Conservation (phyloP, 2,797 vertebrate species). For the Periparus ater region DNA sequence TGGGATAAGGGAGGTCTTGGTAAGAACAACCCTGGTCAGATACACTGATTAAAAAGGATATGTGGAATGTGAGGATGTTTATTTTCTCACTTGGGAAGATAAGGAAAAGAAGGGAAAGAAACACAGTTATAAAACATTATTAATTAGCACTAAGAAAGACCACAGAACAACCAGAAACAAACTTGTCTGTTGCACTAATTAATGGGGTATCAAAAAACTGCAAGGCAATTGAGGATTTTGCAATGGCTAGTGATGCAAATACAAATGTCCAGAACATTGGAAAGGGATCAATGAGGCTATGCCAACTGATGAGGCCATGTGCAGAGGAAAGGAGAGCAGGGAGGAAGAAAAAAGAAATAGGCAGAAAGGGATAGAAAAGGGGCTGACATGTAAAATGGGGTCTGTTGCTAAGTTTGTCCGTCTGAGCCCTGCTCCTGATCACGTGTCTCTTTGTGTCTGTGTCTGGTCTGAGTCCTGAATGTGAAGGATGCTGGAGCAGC, state of each 20-base stretch:
- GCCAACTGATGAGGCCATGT: too few relatives aligned
- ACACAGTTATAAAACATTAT: not conserved
- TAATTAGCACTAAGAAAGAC: not conserved
- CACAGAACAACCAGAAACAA: not conserved
- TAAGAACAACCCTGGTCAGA: not conserved
- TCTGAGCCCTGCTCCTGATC: not conserved
- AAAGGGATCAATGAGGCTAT: not conserved
- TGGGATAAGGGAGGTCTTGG: not conserved
- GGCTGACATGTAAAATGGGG: fast-evolving
- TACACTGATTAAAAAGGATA: not conserved
- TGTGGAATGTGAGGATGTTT: not conserved
- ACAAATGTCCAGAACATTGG: not conserved
- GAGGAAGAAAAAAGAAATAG: not conserved
- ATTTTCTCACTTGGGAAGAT: not conserved
- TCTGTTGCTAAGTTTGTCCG: not conserved
- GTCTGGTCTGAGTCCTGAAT: not conserved
- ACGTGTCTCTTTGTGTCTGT: fast-evolving
- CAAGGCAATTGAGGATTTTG: not conserved
- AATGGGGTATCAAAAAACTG: not conserved
- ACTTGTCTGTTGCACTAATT: not conserved
- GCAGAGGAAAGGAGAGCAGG: not conserved
- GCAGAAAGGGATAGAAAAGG: not conserved
- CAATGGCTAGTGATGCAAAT: not conserved
- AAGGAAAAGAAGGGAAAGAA: not conserved
- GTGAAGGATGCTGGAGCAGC: not conserved